Evolutionary conservation across 2,888 invertebrate genomes (phyloP), one percentile per base, ranked within the genome.

Genomic region (Pediacus dermestoides): DNA sequence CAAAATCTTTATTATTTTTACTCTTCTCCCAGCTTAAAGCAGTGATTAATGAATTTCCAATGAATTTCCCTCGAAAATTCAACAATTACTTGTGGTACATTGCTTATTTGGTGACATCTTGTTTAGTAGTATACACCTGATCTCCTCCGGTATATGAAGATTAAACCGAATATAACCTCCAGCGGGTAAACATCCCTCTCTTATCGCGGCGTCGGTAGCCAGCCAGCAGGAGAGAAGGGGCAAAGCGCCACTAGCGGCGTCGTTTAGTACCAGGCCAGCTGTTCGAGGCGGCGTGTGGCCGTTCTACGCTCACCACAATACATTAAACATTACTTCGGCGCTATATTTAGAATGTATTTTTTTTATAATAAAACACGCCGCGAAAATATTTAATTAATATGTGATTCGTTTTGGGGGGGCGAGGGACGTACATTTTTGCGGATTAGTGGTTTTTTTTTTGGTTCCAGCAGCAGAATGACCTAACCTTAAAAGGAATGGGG

Each of bases 191-290:
- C 49, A 49, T 49, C 46, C 49, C 49, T 45, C 44, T 45, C 39
- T 39, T 22, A 30, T 27, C 43, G 73, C 44, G 46, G 73, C 72
- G 74, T 64, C 66, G 68, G n/a, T n/a, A 63, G 68, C 58, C 13
- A 13, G 13, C n/a, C 13, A 13, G 13, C 21, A n/a, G n/a, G 21
- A 7, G 6, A 18, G 12, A 64, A 64, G 63, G 32, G 52, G 64
- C 65, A 63, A 61, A 64, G 64, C 59, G 66, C 61, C 60, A 62
- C 59, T 52, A 48, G 25, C 57, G 61, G 64, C 54, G 55, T 53
- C 58, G 55, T 53, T 60, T 52, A 61, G 62, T 62, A 60, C 58
- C 55, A 56, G 42, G 49, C 54, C 59, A 60, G 58, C 60, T 56
- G 58, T 60, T 54, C 46, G 49, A 52, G 53, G 51, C 57, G 50